phyloP scores from a whole-genome alignment of 1,140 invertebrate genomes.

The Phocides pigmalion region DNA sequence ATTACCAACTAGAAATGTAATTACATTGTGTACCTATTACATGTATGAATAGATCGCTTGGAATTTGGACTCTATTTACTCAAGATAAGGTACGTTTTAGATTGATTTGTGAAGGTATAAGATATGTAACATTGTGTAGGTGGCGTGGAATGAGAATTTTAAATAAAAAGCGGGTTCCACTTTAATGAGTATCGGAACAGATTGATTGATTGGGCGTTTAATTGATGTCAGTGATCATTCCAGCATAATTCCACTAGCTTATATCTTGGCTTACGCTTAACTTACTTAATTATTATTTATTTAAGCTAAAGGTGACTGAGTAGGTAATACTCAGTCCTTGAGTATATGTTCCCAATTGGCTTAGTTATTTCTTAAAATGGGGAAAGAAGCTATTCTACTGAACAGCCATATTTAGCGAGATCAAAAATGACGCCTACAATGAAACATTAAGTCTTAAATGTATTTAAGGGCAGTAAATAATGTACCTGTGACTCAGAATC shows the following conservation, averaged over 20 bases:
- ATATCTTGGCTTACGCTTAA: neutral
- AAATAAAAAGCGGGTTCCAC: conserved; percentile 59
- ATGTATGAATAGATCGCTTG: conserved; percentile 6
- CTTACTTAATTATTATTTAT: neutral
- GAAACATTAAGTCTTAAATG: too few species aligned
- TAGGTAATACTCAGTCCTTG: too few species aligned
- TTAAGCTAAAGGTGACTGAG: too few species aligned
- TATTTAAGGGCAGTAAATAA: too few species aligned
- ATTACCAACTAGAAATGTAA: conserved; percentile 66
- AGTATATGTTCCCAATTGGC: too few species aligned
- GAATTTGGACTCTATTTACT: conserved; percentile 33
- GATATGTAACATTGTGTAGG: conserved; percentile 50
- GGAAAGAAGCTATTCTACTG: too few species aligned
- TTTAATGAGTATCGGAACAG: conserved; percentile 55
- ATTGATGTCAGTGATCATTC: conserved; percentile 58
- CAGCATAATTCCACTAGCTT: conserved; percentile 6
- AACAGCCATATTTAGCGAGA: too few species aligned
- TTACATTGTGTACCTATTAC: conserved; percentile 60
- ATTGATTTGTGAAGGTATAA: conserved; percentile 22
- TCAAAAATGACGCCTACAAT: too few species aligned
- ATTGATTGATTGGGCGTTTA: conserved; percentile 67
- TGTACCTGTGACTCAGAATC: too few species aligned
- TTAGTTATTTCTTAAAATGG: too few species aligned
- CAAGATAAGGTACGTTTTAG: conserved; percentile 25
- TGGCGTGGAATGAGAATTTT: conserved; percentile 59